Percentiles rank a stretch among this genome's conserved stretches.
These are phyloP conservation scores for Pandion haliaetus DNA, from an alignment of 2,113 vertebrate genomes.

Conservation along the genomic window DNA sequence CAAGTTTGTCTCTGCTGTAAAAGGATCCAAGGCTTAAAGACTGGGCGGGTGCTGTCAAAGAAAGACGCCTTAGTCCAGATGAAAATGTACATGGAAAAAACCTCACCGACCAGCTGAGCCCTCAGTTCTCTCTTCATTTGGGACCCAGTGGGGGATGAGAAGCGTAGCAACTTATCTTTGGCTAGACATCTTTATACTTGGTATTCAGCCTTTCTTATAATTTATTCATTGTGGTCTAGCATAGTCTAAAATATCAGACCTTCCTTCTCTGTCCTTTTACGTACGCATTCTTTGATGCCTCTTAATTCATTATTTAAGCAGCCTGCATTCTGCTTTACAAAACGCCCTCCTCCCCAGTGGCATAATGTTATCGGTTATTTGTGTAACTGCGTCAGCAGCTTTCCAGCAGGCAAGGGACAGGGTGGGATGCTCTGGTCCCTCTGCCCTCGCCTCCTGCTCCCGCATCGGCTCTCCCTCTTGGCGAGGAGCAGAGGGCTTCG, in stretches of 20 bases:
- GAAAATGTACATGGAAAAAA: not conserved
- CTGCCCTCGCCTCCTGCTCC: not conserved
- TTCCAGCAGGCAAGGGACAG: not conserved
- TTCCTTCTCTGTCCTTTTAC: slow-evolving; percentile 22
- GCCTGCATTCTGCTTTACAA: not conserved
- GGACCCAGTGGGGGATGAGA: not conserved
- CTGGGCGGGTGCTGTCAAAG: not conserved
- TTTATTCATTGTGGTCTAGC: slow-evolving; percentile 58
- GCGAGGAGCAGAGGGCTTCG: not conserved
- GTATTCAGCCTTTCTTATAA: slow-evolving; percentile 33
- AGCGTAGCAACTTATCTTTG: not conserved
- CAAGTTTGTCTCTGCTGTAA: not conserved
- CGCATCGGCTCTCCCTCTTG: fast-evolving
- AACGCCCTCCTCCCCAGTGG: not conserved
- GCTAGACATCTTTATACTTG: not conserved
- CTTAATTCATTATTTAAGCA: slow-evolving; percentile 63
- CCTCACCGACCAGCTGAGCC: not conserved
- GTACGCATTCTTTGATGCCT: slow-evolving; percentile 3
- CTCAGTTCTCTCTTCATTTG: not conserved
- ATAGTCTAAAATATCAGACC: slow-evolving; percentile 55
- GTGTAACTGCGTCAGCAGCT: not conserved
- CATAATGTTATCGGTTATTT: not conserved
- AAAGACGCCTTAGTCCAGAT: not conserved
- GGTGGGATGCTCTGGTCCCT: not conserved
- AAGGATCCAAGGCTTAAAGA: not conserved